phyloP scores from a whole-genome alignment of 2,888 invertebrate genomes.

The Lasioglossum calceatum region DNA sequence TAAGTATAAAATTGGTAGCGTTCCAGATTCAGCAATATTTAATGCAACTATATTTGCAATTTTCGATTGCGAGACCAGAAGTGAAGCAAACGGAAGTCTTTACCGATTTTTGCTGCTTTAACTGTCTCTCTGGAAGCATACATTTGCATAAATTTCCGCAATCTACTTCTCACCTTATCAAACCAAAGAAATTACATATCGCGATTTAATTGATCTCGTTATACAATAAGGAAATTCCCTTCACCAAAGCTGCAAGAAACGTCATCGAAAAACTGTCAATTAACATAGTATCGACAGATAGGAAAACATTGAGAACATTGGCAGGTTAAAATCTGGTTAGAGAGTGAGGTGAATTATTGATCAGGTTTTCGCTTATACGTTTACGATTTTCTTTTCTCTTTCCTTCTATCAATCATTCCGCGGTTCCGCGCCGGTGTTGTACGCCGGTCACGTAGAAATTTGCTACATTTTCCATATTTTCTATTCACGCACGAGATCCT shows the following conservation, averaged over 20 bases:
- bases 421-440: background rate
- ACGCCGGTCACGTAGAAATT: background rate
- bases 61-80: background rate
- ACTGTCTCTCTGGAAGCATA: background rate
- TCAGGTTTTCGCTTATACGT: conserved; percentile 39
- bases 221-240: too few relatives aligned
- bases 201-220: too few relatives aligned
- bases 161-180: background rate
- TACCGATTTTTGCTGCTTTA: background rate
- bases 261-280: conserved; percentile 1
- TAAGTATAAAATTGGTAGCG: background rate
- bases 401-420: too few relatives aligned
- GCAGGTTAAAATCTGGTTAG: conserved; percentile 6
- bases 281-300: conserved; percentile 16
- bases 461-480: conserved; percentile 9
- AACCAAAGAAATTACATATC: background rate
- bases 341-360: conserved; percentile 23
- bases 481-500: background rate
- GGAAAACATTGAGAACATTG: background rate
- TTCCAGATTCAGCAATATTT: too few relatives aligned
- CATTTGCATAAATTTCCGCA: background rate
- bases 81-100: background rate
- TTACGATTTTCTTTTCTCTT: background rate
- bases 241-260: background rate
- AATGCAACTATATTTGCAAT: background rate